Evolutionary conservation across 92 coral and sea anemone species (phyloP), one percentile per base, ranked within the genome.

Genomic region (Hydrozoanthus gracilis): DNA sequence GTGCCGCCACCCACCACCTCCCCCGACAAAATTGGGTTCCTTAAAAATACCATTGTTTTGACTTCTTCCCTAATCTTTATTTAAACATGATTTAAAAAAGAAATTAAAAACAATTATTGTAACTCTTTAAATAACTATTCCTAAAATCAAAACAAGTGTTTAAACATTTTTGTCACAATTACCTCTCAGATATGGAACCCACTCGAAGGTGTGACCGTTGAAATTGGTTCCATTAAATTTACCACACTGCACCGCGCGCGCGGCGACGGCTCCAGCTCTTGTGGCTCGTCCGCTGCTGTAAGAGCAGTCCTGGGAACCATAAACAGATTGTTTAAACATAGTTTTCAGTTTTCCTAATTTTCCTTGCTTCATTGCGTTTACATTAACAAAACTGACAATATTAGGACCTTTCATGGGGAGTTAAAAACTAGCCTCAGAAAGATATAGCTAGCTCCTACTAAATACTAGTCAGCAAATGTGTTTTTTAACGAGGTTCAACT

Each of bases 171-270:
- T 27, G 39, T 27, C 39, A 0, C 39, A 27, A 27, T 84, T 90
- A 96, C 99, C 98, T 88, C 95, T 89, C 62, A 95, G 87, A 86
- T 95, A 97, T 45, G 99, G 99, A 51, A 91, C 91, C 99, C 99
- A 97, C 73, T 88, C 84, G 58, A 97, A 93, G 74, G 73, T 88
- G 90, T 93, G 90, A 14, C 99, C 98, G 80, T 95, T 93, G 90
- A 95, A 97, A 46, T 95, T 91, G 10, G 96, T 90, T 64, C 94
- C 95, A 73, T 97, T 89, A 55, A 97, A 97, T 84, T 90, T 94
- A 73, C 88, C 89, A 83, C 99, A 97, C 87, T 97, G 98, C 66
- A 84, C 91, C 15, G 99, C 97, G 72, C 99, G 87, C 27, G 98
- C 89, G 70, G 93, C 77, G 71, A 95, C 83, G 15, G 98, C 97